phyloP scores from a whole-genome alignment of 2,888 invertebrate species.

The Parascotia fuliginaria region DNA sequence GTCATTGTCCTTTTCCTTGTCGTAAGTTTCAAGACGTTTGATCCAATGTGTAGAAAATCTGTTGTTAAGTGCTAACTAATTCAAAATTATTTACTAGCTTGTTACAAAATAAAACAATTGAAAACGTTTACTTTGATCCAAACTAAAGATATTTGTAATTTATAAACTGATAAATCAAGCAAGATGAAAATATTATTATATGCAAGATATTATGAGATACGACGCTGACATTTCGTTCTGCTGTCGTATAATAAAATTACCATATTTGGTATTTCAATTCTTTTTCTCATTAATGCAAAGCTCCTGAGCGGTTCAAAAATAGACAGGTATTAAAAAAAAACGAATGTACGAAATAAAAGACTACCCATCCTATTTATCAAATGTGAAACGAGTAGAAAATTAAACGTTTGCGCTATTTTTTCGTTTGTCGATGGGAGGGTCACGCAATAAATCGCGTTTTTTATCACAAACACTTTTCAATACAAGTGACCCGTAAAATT shows the following conservation, averaged over 20 bases:
- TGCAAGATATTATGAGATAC: neutral
- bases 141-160: too few relatives aligned
- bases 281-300: neutral
- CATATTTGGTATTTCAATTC: neutral
- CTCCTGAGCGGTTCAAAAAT: constrained; percentile 8
- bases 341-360: constrained; percentile 30
- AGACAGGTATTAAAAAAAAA: constrained; percentile 15
- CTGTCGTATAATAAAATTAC: neutral
- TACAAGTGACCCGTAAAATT: constrained; percentile 56
- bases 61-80: constrained; percentile 6
- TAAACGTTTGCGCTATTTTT: constrained; percentile 30
- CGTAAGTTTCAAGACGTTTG: constrained; percentile 23
- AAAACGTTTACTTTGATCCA: neutral
- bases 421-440: constrained; percentile 44
- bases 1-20: constrained; percentile 24
- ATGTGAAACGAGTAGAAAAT: constrained; percentile 44
- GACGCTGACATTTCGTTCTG: neutral
- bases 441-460: constrained; percentile 51
- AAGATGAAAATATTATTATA: neutral
- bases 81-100: neutral
- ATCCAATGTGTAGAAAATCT: constrained; percentile 18
- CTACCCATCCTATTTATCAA: constrained; percentile 37
- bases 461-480: constrained; percentile 53
- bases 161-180: neutral
- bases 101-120: neutral